A percentile compares a stretch with the other conserved stretches of the same genome.
These are phyloP conservation scores for Crenichthys baileyi DNA, from an alignment of 2,797 vertebrate genomes.

Conservation along the genomic window DNA sequence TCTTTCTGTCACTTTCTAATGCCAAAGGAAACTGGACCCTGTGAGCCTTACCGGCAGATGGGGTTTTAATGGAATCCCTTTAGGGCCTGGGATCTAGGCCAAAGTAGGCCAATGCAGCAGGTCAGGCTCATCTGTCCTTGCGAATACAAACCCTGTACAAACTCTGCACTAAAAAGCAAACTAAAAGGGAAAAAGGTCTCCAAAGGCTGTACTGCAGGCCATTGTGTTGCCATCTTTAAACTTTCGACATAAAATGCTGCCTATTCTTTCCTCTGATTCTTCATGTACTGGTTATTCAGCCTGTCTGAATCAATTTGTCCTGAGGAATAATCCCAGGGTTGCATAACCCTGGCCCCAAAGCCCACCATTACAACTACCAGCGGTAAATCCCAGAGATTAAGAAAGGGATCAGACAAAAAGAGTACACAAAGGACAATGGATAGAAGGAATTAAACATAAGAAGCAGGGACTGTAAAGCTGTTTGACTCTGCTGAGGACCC, in stretches of 20 bases:
- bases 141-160: constrained; percentile 21
- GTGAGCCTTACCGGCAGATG: constrained; percentile 27
- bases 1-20: constrained; percentile 42
- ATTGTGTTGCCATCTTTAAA: not conserved
- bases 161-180: constrained; percentile 29
- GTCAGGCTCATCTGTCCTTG: constrained; percentile 41
- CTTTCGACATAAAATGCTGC: not conserved
- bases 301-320: constrained; percentile 68
- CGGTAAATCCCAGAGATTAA: constrained; percentile 74
- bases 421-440: constrained; percentile 61
- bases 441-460: constrained; percentile 44
- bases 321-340: constrained; percentile 62
- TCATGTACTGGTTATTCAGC: constrained; percentile 57
- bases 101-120: constrained; percentile 35
- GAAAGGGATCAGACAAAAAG: constrained; percentile 64
- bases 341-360: constrained; percentile 60
- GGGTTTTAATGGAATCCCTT: constrained; percentile 46
- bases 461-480: constrained; percentile 33
- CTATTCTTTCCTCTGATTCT: constrained; percentile 19
- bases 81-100: constrained; percentile 41
- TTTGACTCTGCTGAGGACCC: constrained; percentile 47
- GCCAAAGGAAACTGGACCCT: constrained; percentile 61
- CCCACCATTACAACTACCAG: constrained; percentile 42
- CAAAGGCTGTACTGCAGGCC: not conserved
- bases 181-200: not conserved